phyloP scores from a whole-genome alignment of 2,113 vertebrate genomes.

The Microcebus lehilahytsara region DNA sequence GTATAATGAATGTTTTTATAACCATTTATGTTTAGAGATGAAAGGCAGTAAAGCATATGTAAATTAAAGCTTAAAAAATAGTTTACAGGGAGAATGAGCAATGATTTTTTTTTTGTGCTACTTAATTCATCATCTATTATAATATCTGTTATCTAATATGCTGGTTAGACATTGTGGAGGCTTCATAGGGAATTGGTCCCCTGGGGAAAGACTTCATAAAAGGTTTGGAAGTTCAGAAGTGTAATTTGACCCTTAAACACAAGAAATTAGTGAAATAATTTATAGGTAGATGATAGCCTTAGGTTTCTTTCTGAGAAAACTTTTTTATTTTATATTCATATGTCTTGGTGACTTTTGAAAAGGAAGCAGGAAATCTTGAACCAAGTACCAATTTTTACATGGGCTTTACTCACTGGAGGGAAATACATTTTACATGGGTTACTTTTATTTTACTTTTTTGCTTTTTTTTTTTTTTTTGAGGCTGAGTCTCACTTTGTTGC shows the following conservation, averaged over 20 bases:
- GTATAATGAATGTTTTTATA: constrained; percentile 52
- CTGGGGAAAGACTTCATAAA: constrained; percentile 4
- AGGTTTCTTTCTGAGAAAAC: constrained; percentile 18
- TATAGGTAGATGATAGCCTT: not conserved
- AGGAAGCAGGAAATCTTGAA: not conserved
- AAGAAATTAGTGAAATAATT: constrained; percentile 39
- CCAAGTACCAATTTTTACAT: not conserved
- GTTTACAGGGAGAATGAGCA: not conserved
- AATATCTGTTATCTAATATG: not conserved
- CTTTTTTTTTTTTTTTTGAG: no score
- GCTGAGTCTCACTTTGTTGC: no score
- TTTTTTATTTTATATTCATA: not conserved
- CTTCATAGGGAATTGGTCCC: not conserved
- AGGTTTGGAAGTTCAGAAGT: not conserved
- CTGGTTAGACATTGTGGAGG: not conserved
- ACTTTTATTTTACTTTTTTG: not conserved
- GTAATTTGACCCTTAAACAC: constrained; percentile 19
- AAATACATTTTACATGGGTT: not conserved
- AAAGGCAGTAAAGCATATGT: constrained; percentile 26
- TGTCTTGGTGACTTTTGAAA: constrained; percentile 37
- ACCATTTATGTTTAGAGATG: constrained; percentile 51
- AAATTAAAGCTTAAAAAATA: constrained; percentile 33
- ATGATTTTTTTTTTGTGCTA: not conserved
- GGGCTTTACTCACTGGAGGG: not conserved
- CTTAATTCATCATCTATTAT: not conserved